Evolutionary conservation across 92 coral and sea anemone genomes (phyloP).

Genomic region (Porites evermanni): DNA sequence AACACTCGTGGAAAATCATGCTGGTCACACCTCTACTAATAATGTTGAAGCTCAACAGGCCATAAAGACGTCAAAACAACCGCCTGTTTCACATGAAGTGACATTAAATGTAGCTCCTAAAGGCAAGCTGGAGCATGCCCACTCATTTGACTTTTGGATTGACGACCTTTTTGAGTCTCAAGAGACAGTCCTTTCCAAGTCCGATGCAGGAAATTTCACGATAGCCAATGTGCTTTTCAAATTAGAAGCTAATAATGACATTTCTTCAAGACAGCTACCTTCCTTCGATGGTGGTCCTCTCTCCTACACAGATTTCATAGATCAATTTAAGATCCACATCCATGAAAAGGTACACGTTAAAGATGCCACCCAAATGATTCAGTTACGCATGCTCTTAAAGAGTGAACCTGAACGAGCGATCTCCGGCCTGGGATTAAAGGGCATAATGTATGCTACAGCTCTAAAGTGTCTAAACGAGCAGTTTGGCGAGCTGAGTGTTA

Average conservation of each 20-base stretch:
- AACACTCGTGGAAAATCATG: neutral
- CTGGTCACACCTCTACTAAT: neutral
- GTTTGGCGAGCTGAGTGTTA: constrained; percentile 45
- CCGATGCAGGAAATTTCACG: neutral
- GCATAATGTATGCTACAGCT: no score
- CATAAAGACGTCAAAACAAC: neutral
- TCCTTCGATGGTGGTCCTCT: neutral
- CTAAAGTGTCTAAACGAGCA: constrained; percentile 41
- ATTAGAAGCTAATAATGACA: neutral
- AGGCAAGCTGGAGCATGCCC: constrained; percentile 1
- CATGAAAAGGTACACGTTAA: neutral
- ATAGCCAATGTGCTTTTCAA: neutral
- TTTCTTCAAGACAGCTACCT: neutral
- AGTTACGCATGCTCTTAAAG: neutral
- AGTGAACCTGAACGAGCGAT: neutral
- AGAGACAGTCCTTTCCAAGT: constrained; percentile 3
- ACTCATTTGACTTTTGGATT: neutral
- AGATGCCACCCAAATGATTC: no score
- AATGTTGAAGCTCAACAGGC: neutral
- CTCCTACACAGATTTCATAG: no score
- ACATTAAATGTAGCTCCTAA: constrained; percentile 1
- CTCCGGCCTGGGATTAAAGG: constrained; percentile 37
- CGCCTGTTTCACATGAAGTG: neutral
- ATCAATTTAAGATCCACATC: no score
- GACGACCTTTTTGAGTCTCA: neutral